These are phyloP conservation scores for Aplysina aerophoba DNA, from an alignment of 37 sponge, comb jelly and placozoan genomes.

Conservation along the genomic window DNA sequence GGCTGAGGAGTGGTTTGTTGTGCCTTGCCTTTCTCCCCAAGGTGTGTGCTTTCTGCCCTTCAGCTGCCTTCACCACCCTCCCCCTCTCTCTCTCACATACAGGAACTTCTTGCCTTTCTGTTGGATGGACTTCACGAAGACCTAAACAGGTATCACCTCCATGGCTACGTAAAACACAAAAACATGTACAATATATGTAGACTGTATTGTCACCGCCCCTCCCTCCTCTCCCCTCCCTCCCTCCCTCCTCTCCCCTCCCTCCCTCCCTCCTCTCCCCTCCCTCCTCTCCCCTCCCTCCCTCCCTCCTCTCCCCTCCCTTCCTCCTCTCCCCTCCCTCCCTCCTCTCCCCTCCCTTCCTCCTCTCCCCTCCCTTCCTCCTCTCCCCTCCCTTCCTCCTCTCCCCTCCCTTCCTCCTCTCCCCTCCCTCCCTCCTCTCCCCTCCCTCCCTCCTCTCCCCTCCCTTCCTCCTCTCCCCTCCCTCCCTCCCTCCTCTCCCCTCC, in stretches of 20 bases:
- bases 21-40: background rate
- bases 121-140: conserved; percentile 99
- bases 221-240: background rate
- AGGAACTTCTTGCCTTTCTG: conserved; percentile 92
- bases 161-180: no score
- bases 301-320: no score
- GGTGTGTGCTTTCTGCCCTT: background rate
- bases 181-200: no score
- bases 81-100: background rate
- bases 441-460: background rate
- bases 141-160: conserved; percentile 80
- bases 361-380: no score
- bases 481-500: conserved; percentile 2
- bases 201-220: background rate
- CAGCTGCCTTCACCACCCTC: background rate
- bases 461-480: background rate
- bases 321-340: no score
- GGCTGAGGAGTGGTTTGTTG: background rate
- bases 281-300: background rate
- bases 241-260: no score
- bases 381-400: no score
- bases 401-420: no score
- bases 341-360: background rate
- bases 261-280: background rate
- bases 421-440: background rate